phyloP scores from a whole-genome alignment of 2,113 vertebrate genomes.

The Tachuris rubrigastra region DNA sequence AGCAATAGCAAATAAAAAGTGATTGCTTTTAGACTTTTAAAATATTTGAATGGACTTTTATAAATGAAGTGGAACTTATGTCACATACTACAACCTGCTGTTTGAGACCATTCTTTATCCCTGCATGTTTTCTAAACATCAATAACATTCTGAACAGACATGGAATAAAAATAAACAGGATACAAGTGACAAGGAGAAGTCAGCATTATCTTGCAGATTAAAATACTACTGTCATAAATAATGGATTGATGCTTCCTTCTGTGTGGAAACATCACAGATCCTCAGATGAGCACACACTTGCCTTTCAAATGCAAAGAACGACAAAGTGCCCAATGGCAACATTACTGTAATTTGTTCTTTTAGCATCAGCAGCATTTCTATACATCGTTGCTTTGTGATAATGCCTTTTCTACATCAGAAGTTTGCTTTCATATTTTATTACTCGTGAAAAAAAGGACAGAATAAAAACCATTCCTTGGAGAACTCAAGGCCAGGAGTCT shows the following conservation, averaged over 20 bases:
- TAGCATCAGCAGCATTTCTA: background rate
- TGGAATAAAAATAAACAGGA: conserved; percentile 67
- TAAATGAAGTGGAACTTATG: background rate
- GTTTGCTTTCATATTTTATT: background rate
- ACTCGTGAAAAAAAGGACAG: background rate
- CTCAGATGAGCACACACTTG: background rate
- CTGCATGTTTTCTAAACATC: background rate
- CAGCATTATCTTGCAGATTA: conserved; percentile 67
- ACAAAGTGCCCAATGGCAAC: background rate
- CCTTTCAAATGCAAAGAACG: background rate
- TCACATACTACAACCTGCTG: background rate
- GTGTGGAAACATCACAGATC: background rate
- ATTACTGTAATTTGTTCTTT: background rate
- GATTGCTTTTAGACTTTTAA: background rate
- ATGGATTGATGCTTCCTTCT: background rate
- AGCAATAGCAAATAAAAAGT: background rate
- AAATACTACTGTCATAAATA: conserved; percentile 42
- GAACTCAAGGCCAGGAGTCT: background rate
- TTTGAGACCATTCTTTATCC: background rate
- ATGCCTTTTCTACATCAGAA: background rate
- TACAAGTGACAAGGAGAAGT: conserved; percentile 73
- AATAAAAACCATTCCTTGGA: background rate
- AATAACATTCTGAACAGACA: background rate
- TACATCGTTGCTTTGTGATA: background rate
- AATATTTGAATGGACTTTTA: background rate